Base-by-base conservation (phyloP, 1,140 invertebrate species). In the Pararge aegeria region DNA sequence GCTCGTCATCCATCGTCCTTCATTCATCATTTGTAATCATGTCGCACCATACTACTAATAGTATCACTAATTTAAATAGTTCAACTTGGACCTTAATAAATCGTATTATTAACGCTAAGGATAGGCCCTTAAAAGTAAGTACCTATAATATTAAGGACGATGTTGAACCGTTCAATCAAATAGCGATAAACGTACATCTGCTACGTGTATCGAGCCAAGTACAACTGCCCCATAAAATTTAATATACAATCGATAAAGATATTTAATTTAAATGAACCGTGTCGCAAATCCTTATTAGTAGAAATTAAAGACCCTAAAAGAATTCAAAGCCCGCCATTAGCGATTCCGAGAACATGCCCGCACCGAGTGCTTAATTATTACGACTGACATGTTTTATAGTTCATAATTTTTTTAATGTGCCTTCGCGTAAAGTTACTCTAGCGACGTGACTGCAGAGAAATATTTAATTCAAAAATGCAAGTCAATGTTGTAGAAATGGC, bases 341-440 rank as follows among this genome's bases (percentile, higher is more conserved):
- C 29, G 24, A 46, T 48, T 48, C 54, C 27, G 10, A 48, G 24
- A 54, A 42, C 37, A 19, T 5, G 21, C 34, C 15, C 37, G 21
- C 34, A 24, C n/a, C 10, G 42, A 48, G 16, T 55, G 6, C 13
- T 42, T 42, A 46, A 46, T n/a, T 4, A 24, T 55, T 46, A 46
- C 34, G 24, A 55, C 19, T 48, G 27, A 30, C 27, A 55, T 55
- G n/a, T n/a, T 24, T 60, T 37, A 53, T 16, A 12, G 40, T 30
- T 38, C 13, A 37, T 48, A 27, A 27, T 38, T 53, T 59, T 66
- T 66, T 55, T 34, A 48, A 54, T 38, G 3, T 34, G 30, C 30
- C 7, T 34, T 34, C 30, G 10, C 30, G 1, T 12, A 34, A 24
- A 24, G 24, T 24, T 7, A 7, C 24, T 24, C 24, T 24, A 24